Conservation (phyloP, 2,888 invertebrate genomes). For the Epirrhoe alternata region DNA sequence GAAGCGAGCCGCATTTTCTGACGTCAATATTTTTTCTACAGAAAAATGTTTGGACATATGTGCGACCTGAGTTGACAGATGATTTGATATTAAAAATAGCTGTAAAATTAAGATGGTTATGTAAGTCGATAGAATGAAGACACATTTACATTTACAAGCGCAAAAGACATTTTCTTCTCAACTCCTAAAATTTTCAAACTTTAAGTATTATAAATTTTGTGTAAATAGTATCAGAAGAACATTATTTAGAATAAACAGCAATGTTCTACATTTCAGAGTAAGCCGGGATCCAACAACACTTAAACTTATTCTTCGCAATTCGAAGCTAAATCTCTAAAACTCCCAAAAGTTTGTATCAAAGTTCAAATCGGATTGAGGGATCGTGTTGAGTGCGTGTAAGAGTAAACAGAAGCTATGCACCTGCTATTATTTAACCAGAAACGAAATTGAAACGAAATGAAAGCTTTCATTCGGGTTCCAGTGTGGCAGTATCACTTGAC, state of each 20-base stretch:
- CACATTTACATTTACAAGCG: background rate
- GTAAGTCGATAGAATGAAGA: too few relatives aligned
- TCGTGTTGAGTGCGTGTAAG: conserved; percentile 18
- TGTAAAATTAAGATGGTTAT: too few relatives aligned
- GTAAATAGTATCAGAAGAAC: background rate
- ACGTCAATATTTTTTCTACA: too few relatives aligned
- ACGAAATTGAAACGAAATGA: too few relatives aligned
- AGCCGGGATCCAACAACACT: conserved; percentile 14
- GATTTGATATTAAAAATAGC: too few relatives aligned
- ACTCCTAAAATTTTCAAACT: background rate
- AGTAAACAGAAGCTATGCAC: conserved; percentile 1
- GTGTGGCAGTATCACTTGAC: too few relatives aligned
- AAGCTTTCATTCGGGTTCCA: too few relatives aligned
- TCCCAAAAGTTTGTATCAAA: conserved; percentile 17
- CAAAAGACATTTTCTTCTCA: background rate
- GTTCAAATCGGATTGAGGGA: conserved; percentile 26
- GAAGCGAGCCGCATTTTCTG: too few relatives aligned
- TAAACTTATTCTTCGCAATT: conserved; percentile 15
- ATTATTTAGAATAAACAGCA: conserved; percentile 14
- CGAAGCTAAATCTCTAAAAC: conserved; percentile 15
- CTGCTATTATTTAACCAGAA: background rate
- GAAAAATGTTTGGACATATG: too few relatives aligned
- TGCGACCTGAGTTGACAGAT: too few relatives aligned
- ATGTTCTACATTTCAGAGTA: conserved; percentile 8
- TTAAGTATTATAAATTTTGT: background rate